phyloP scores from a whole-genome alignment of 2,888 invertebrate species.

The Hypercompe scribonia region DNA sequence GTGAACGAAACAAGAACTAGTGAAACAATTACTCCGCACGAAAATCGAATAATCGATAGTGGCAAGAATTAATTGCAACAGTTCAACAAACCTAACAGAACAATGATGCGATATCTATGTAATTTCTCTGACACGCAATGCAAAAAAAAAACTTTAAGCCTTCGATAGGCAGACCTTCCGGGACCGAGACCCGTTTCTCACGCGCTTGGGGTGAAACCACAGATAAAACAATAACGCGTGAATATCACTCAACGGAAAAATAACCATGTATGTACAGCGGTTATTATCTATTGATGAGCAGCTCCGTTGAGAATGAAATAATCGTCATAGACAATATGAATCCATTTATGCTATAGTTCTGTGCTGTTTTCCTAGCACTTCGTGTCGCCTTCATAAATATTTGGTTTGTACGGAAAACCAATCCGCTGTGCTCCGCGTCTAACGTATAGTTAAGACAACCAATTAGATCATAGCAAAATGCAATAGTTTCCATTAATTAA shows the following conservation, averaged over 20 bases:
- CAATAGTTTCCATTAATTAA: background rate
- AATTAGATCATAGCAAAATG: background rate
- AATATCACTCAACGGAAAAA: constrained; percentile 58
- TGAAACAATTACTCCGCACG: constrained; percentile 6
- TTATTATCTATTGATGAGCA: constrained; percentile 42
- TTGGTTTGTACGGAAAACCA: background rate
- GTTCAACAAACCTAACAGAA: constrained; percentile 51
- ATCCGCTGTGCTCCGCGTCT: background rate
- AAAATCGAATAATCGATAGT: constrained; percentile 12
- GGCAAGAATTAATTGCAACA: constrained; percentile 33
- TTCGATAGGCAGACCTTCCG: constrained; percentile 62
- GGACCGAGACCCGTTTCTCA: constrained; percentile 66
- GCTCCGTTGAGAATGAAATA: constrained; percentile 1
- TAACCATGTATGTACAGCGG: constrained; percentile 34
- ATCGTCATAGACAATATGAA: background rate
- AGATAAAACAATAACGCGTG: constrained; percentile 67
- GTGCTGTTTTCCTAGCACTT: background rate
- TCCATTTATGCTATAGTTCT: background rate
- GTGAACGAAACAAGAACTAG: background rate
- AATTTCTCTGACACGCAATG: constrained; percentile 55
- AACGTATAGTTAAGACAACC: background rate
- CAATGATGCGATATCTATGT: constrained; percentile 30
- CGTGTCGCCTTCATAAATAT: background rate
- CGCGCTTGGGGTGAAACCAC: constrained; percentile 54
- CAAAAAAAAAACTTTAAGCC: constrained; percentile 51